Percentiles rank a stretch among this genome's conserved stretches.
phyloP scores from a whole-genome alignment of 2,888 invertebrate genomes.

The Dinocampus coccinellae region DNA sequence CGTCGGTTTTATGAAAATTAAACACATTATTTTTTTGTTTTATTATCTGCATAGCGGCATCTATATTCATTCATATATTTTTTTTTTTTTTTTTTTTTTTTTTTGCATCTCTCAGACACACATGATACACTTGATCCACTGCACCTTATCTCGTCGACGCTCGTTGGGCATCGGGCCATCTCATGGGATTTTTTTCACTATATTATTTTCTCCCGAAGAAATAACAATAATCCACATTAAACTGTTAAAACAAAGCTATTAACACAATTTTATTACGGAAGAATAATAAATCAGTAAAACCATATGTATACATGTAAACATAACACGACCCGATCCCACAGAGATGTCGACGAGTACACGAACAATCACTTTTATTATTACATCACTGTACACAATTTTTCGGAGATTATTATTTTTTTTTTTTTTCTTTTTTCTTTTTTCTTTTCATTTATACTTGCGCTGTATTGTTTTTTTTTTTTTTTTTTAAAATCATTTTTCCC shows the following conservation, averaged over 20 bases:
- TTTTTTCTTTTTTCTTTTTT: conserved; percentile 11
- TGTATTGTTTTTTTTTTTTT: conserved; percentile 23
- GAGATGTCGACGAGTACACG: conserved; percentile 36
- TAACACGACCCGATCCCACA: conserved; percentile 22
- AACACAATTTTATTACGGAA: conserved; percentile 6
- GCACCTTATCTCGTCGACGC: conserved; percentile 63
- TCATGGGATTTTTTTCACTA: conserved; percentile 16
- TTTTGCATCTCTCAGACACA: conserved; percentile 52
- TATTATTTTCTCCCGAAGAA: neutral
- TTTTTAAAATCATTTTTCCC: conserved; percentile 25
- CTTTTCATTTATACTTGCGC: conserved; percentile 20
- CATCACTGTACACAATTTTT: conserved; percentile 66
- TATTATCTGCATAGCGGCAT: conserved; percentile 64
- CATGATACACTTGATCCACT: conserved; percentile 67
- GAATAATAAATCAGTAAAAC: neutral
- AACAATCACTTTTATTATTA: conserved; percentile 50
- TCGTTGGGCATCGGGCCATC: conserved; percentile 45
- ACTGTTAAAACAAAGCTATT: neutral
- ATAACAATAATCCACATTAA: neutral
- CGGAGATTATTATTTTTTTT: conserved; percentile 37
- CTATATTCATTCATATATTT: conserved; percentile 60
- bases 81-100: conserved; percentile 41
- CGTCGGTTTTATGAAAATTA: conserved; percentile 53
- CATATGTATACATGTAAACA: neutral
- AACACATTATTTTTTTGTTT: conserved; percentile 57